These are phyloP conservation scores for Andricus grossulariae DNA, from an alignment of 1,140 invertebrate genomes.

Conservation along the genomic window DNA sequence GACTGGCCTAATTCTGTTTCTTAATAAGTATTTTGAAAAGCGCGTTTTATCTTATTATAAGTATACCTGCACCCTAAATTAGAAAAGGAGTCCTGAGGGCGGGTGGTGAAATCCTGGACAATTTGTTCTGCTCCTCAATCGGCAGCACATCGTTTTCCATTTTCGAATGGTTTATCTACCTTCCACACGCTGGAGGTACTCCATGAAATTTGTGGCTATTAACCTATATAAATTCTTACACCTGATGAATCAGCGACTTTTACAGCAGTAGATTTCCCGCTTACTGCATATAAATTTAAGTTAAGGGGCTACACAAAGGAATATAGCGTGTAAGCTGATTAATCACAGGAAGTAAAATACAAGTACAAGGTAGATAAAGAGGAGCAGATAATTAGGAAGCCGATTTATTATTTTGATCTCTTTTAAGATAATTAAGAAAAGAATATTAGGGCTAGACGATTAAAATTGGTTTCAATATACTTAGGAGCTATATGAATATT, in stretches of 20 bases:
- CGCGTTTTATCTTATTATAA: too few relatives aligned
- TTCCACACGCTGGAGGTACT: constrained; percentile 49
- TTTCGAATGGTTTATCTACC: constrained; percentile 57
- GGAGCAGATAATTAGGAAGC: constrained; percentile 8
- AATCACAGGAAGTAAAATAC: constrained; percentile 8
- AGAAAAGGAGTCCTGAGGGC: background rate
- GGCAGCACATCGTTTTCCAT: constrained; percentile 51
- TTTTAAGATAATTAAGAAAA: background rate
- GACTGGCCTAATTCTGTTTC: too few relatives aligned
- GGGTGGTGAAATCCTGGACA: background rate
- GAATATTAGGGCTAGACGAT: background rate
- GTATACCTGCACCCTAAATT: background rate
- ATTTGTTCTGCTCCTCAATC: constrained; percentile 47
- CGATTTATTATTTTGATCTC: background rate
- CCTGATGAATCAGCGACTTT: constrained; percentile 48
- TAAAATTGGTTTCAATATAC: too few relatives aligned
- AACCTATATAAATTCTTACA: constrained; percentile 53
- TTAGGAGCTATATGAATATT: background rate
- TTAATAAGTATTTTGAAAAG: too few relatives aligned
- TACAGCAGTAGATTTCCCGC: constrained; percentile 13
- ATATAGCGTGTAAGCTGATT: constrained; percentile 30
- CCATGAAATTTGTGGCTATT: constrained; percentile 48
- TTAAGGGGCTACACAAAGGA: constrained; percentile 17
- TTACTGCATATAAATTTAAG: constrained; percentile 35
- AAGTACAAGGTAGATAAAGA: constrained; percentile 14